Conservation (phyloP, 2,113 vertebrate species). For the Ictalurus furcatus region DNA sequence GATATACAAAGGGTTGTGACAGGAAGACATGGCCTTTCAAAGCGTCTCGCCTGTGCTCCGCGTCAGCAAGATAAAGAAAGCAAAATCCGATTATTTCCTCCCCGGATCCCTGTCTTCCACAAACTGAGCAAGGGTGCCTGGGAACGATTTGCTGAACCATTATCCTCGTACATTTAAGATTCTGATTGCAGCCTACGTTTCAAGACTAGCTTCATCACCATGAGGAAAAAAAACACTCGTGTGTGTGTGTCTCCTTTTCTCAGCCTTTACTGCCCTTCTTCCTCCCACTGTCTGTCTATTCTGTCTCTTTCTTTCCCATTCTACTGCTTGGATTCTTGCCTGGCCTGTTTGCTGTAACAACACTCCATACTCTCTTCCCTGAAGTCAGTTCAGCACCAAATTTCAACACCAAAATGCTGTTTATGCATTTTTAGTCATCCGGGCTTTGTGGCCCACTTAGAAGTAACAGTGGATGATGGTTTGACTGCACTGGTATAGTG, state of each 20-base stretch:
- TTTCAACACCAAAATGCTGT: not conserved
- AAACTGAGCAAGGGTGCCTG: slow-evolving; percentile 69
- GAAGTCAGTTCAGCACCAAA: slow-evolving; percentile 13
- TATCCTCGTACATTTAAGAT: slow-evolving; percentile 71
- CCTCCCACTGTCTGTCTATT: slow-evolving; percentile 16
- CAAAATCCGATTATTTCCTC: slow-evolving; percentile 76
- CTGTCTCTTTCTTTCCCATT: slow-evolving; percentile 10
- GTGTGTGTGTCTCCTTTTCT: slow-evolving; percentile 57
- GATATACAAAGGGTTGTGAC: slow-evolving; percentile 70
- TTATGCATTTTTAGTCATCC: not conserved
- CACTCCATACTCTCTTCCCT: not conserved
- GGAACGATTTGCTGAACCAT: slow-evolving; percentile 76
- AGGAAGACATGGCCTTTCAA: slow-evolving; percentile 74
- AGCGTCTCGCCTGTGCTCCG: slow-evolving; percentile 65
- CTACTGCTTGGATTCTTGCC: slow-evolving; percentile 36
- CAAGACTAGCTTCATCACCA: slow-evolving; percentile 60
- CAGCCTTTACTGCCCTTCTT: slow-evolving; percentile 40
- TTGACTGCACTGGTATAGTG: slow-evolving; percentile 45
- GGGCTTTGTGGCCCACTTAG: not conserved
- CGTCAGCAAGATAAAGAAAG: slow-evolving; percentile 71
- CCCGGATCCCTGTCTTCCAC: slow-evolving; percentile 66
- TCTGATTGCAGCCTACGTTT: slow-evolving; percentile 68
- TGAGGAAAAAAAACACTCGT: slow-evolving; percentile 57
- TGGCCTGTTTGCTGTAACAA: slow-evolving; percentile 8
- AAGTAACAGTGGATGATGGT: slow-evolving; percentile 11